A percentile compares a stretch with the other conserved stretches of the same genome.
Conservation (phyloP, 2,888 invertebrate species). For the Leptothorax acervorum region DNA sequence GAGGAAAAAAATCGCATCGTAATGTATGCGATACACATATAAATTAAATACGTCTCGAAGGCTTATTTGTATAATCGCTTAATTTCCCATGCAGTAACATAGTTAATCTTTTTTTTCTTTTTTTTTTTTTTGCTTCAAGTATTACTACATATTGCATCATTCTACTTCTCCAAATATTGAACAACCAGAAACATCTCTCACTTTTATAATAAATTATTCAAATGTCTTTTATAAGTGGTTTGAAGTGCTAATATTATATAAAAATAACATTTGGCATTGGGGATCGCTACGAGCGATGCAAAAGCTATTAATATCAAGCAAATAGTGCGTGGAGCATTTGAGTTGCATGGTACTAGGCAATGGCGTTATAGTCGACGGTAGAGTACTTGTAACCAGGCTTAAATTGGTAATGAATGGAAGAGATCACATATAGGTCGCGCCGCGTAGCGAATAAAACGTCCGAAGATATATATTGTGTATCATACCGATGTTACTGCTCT, state of each 20-base stretch:
- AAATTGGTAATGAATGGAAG: conserved; percentile 80
- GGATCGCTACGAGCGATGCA: background rate
- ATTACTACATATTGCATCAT: background rate
- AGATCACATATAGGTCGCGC: conserved; percentile 74
- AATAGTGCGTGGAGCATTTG: conserved; percentile 57
- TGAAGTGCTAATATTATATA: background rate
- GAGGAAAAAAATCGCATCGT: background rate
- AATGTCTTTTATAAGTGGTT: too few relatives aligned
- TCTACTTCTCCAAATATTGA: background rate
- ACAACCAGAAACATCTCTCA: background rate
- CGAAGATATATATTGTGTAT: conserved; percentile 71
- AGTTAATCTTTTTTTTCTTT: too few relatives aligned
- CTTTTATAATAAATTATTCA: too few relatives aligned
- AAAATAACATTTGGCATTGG: background rate
- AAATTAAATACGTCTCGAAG: background rate
- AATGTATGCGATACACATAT: too few relatives aligned
- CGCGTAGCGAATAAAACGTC: conserved; percentile 78
- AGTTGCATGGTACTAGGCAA: conserved; percentile 57
- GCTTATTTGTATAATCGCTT: background rate
- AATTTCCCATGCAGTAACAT: too few relatives aligned
- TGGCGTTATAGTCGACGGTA: conserved; percentile 59
- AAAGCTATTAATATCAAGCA: conserved; percentile 60
- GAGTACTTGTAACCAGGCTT: conserved; percentile 69
- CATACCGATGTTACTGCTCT: conserved; percentile 63
- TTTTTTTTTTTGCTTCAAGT: background rate